Evolutionary conservation across 2,888 invertebrate species (phyloP), one percentile per base, ranked within the genome.

Genomic region (Quadroppia sp.): DNA sequence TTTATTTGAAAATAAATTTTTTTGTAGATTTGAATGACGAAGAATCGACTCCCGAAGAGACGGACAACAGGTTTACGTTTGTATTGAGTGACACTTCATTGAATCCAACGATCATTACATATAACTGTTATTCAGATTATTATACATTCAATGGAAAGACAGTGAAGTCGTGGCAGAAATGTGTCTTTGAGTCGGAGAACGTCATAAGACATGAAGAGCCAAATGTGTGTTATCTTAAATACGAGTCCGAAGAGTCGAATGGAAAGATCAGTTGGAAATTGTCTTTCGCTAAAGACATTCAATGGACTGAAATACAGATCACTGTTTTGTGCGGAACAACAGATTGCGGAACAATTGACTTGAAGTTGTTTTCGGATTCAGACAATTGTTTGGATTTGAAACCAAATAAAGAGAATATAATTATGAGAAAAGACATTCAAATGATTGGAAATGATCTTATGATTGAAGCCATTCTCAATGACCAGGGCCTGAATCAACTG

Each of bases 401-500:
- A 28, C 32, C 56, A 36, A 64, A 74, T 28, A 53, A 61, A 36
- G 50, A 25, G 23, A 64, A 42, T 67, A 15, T 13, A 7, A 32
- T 74, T n/a, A 75, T 59, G 20, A 40, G 71, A 67, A 28, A 17
- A 20, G 71, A 74, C 6, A 1, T 73, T 32, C 61, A 1, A 11
- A 30, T 32, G 2, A 73, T 77, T 25, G 6, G 23, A 13, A 30
- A 53, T 36, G 30, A 73, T 4, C 6, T 74, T 17, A 56, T 36
- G 9, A 53, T 74, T 30, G 70, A 70, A 28, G 76, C 76, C n/a
- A 82, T 80, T 30, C 81, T 96, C 74, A 82, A 81, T 0, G 90
- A 90, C n/a, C 98, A 98, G 81, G 94, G 97, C 82, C 88, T 96
- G 7, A n/a, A n/a, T n/a, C 98, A 98, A 83, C 84, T 98, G n/a